Conservation (phyloP, 2,113 vertebrate species). For the Paramormyrops kingsleyae region DNA sequence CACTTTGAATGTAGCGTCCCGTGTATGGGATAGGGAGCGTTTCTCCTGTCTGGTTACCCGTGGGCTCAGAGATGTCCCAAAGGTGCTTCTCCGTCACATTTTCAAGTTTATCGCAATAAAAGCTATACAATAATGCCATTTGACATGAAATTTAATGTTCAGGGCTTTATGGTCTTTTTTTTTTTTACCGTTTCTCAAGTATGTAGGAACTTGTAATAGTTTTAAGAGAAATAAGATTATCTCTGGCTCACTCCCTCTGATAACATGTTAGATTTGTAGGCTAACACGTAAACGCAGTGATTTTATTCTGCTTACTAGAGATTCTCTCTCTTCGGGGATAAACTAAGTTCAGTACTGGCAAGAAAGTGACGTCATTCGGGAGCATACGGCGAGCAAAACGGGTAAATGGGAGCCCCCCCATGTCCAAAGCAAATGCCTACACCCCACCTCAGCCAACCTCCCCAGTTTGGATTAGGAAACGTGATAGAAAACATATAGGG, state of each 20-base stretch:
- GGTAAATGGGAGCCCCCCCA: neutral
- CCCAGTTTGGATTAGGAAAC: neutral
- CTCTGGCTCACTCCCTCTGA: neutral
- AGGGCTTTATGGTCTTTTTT: neutral
- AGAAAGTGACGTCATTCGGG: neutral
- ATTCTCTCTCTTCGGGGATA: neutral
- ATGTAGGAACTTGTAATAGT: neutral
- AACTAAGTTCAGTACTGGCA: neutral
- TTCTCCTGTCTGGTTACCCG: neutral
- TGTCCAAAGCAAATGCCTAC: neutral
- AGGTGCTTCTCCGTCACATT: neutral
- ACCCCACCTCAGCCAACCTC: neutral
- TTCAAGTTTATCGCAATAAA: neutral
- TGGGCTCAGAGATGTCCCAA: neutral
- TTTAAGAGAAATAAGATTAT: neutral
- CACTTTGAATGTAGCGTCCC: neutral
- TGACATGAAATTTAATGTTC: neutral
- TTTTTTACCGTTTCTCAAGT: neutral
- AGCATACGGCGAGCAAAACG: neutral
- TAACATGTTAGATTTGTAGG: neutral
- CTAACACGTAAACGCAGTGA: neutral
- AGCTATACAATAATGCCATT: neutral
- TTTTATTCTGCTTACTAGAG: neutral
- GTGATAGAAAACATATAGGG: neutral
- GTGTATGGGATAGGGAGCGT: neutral